Conservation (phyloP, 2,797 vertebrate species). For the Thunnus albacares region DNA sequence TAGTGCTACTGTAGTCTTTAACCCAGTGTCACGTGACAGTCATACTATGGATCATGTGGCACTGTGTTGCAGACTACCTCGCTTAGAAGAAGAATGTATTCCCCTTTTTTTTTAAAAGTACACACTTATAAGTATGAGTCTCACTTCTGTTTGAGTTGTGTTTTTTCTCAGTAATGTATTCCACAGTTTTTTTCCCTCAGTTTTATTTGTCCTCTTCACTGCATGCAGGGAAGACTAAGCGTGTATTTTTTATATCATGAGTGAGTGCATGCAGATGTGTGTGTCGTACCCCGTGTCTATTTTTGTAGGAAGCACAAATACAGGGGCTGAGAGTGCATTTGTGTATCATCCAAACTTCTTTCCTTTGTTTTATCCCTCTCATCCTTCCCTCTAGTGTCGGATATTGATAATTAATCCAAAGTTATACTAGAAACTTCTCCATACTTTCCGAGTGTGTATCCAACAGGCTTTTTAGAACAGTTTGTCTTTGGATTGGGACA, state of each 20-base stretch:
- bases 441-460: background rate
- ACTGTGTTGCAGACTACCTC: slow-evolving; percentile 23
- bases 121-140: background rate
- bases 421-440: slow-evolving; percentile 10
- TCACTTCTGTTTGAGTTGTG: slow-evolving; percentile 1
- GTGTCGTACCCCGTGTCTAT: background rate
- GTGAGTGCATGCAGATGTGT: slow-evolving; percentile 7
- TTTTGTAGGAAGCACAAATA: slow-evolving; percentile 47
- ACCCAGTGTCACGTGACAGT: slow-evolving; percentile 27
- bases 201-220: background rate
- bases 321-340: slow-evolving; percentile 21
- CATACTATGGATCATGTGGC: background rate
- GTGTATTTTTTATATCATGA: background rate
- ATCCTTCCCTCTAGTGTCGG: slow-evolving; percentile 38
- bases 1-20: slow-evolving; percentile 26
- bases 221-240: background rate
- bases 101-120: background rate
- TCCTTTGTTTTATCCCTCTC: slow-evolving; percentile 1
- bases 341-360: background rate
- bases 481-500: slow-evolving; percentile 20
- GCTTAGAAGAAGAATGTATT: slow-evolving; percentile 5
- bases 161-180: background rate
- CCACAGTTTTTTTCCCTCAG: background rate
- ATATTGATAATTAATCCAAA: slow-evolving; percentile 36
- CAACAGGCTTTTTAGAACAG: background rate